Evolutionary conservation across 2,113 vertebrate species (phyloP), one percentile per base, ranked within the genome.

Genomic region (Phrynosoma blainvillii): DNA sequence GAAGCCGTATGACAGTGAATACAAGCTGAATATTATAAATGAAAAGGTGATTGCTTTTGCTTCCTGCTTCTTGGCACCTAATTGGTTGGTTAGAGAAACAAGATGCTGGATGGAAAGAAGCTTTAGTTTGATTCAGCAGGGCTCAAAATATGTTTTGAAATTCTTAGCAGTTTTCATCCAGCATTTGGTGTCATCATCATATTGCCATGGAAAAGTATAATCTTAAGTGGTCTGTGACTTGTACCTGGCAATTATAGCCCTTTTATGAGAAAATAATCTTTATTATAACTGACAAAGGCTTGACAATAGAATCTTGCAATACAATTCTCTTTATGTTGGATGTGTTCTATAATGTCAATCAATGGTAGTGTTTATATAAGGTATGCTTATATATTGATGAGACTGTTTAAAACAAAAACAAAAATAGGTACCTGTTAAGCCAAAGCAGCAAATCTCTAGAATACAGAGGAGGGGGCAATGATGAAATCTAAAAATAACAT

Each of bases 371-470:
- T 14, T 78, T 78, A 82, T 32, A 86, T 68, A 32, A 86, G 42
- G 54, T 42, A 42, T 42, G 0, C 0, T 5, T 81, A 68, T 87
- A 78, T 85, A 47, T 89, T 89, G 76, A 89, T n/a, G 87, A 88
- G 52, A 89, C 84, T 27, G 11, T 83, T 83, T 14, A 30, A 70
- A 6, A 76, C 36, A 92, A 92, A 88, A 77, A 47, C 47, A 47
- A 47, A 86, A 91, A 10, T 88, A 90, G 87, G 80, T 87, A 86
- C 42, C 89, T 88, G 65, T 87, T 71, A 91, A 75, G 84, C 78
- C 73, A 88, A 47, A 91, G 30, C 79, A 77, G 84, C 85, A 16
- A 18, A 73, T 82, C 14, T 85, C 32, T 89, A n/a, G 36, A 54
- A 2, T 54, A 42, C 70, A 42, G 52, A 79, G 82, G 75, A 82